phyloP scores from a whole-genome alignment of 2,888 invertebrate genomes.

The Drosophila testacea region DNA sequence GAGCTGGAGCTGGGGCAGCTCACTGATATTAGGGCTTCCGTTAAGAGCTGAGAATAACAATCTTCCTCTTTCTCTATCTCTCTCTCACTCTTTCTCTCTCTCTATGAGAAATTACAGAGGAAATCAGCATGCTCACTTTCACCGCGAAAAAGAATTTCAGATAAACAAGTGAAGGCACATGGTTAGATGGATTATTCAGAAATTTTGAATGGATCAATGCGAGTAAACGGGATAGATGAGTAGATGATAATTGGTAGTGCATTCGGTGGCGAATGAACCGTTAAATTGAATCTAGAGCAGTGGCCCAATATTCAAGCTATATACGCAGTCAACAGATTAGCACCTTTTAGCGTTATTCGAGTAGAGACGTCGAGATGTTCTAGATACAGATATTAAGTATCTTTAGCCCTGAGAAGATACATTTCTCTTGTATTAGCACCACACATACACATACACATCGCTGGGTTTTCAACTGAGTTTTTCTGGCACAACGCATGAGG shows the following conservation, averaged over 20 bases:
- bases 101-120: neutral
- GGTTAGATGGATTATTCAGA: slow-evolving; percentile 53
- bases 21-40: slow-evolving; percentile 20
- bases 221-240: slow-evolving; percentile 20
- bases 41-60: slow-evolving; percentile 5
- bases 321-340: slow-evolving; percentile 61
- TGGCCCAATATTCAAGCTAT: slow-evolving; percentile 55
- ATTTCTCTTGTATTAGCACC: slow-evolving; percentile 71
- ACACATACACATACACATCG: slow-evolving; percentile 21
- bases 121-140: slow-evolving; percentile 60
- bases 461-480: slow-evolving; percentile 39
- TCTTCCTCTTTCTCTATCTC: neutral
- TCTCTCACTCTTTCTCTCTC: neutral
- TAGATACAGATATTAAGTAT: slow-evolving; percentile 57
- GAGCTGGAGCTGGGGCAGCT: neutral
- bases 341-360: slow-evolving; percentile 62
- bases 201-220: slow-evolving; percentile 51
- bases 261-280: slow-evolving; percentile 68
- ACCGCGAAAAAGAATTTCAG: slow-evolving; percentile 69
- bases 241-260: slow-evolving; percentile 67
- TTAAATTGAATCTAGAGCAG: slow-evolving; percentile 73
- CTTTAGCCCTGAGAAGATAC: slow-evolving; percentile 27
- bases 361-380: slow-evolving; percentile 54
- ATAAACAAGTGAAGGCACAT: slow-evolving; percentile 54
- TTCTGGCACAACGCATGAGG: slow-evolving; percentile 46